A percentile compares a stretch with the other conserved stretches of the same genome.
phyloP scores from a whole-genome alignment of 1,140 invertebrate species.

The Cheumatopsyche charites region DNA sequence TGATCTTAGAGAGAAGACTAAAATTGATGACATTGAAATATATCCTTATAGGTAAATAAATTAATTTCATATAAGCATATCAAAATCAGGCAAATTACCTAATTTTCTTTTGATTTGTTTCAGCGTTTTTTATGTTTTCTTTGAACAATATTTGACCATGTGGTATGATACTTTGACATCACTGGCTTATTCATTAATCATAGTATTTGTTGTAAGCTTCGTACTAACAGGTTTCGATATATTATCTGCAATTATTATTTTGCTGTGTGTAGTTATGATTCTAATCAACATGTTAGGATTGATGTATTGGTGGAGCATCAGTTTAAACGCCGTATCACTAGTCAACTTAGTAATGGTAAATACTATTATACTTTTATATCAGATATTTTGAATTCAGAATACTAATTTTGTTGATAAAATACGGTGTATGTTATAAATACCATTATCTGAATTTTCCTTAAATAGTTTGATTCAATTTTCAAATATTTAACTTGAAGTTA shows the following conservation, averaged over 20 bases:
- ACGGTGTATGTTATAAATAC: no score
- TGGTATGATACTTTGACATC: constrained; percentile 79
- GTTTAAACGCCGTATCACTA: constrained; percentile 92
- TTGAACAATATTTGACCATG: constrained; percentile 92
- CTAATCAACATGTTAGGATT: constrained; percentile 82
- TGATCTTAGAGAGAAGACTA: constrained; percentile 64
- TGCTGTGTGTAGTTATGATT: constrained; percentile 80
- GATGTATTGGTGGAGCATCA: constrained; percentile 91
- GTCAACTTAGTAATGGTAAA: constrained; percentile 84
- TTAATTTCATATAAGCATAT: no score
- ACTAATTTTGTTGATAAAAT: no score
- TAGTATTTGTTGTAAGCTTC: constrained; percentile 82
- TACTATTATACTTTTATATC: no score
- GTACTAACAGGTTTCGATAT: constrained; percentile 83
- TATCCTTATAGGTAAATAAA: constrained; percentile 80
- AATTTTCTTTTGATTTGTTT: constrained; percentile 27
- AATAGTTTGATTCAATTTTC: no score
- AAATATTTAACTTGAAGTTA: no score
- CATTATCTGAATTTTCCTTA: no score
- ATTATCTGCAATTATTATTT: constrained; percentile 77
- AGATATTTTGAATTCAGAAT: no score
- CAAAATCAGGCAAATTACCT: no score
- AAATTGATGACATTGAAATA: constrained; percentile 66
- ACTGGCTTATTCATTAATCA: constrained; percentile 74
- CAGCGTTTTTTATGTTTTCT: constrained; percentile 92